These are phyloP conservation scores for Diceros bicornis DNA, from an alignment of 2,797 vertebrate genomes.

Conservation along the genomic window DNA sequence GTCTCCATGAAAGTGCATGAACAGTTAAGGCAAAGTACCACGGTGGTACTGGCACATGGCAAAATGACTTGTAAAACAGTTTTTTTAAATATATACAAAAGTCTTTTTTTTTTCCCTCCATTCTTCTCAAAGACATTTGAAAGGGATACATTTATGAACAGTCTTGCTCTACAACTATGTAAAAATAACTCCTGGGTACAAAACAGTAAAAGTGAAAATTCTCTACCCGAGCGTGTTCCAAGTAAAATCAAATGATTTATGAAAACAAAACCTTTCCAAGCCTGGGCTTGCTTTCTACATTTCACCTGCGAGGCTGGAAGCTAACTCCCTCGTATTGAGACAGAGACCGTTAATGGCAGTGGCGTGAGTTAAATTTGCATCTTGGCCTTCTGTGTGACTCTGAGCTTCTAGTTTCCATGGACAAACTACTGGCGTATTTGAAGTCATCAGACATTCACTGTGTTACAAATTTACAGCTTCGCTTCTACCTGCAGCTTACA, in stretches of 20 bases:
- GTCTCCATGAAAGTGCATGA: conserved; percentile 87
- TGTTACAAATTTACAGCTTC: conserved; percentile 78
- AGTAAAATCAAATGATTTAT: conserved; percentile 40
- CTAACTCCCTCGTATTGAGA: not conserved
- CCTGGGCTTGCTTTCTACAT: not conserved
- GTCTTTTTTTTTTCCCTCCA: not conserved
- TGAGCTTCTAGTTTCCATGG: not conserved
- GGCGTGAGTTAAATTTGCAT: not conserved
- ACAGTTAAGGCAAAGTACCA: conserved; percentile 77
- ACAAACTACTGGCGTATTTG: conserved; percentile 46
- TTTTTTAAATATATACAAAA: conserved; percentile 69
- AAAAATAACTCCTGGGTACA: conserved; percentile 61
- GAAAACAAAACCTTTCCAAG: conserved; percentile 64
- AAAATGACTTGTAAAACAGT: conserved; percentile 77
- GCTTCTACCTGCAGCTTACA: conserved; percentile 78
- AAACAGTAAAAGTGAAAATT: conserved; percentile 61
- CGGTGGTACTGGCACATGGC: conserved; percentile 55
- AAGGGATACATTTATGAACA: conserved; percentile 41
- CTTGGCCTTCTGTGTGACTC: not conserved
- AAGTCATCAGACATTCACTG: conserved; percentile 68
- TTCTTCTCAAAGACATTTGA: conserved; percentile 56
- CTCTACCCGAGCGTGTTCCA: not conserved
- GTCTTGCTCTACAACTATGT: conserved; percentile 38
- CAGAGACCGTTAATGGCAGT: not conserved
- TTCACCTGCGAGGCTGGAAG: not conserved